Evolutionary conservation across 64 coral and sea anemone genomes (phyloP).

Genomic region (Cladopsammia gracilis): DNA sequence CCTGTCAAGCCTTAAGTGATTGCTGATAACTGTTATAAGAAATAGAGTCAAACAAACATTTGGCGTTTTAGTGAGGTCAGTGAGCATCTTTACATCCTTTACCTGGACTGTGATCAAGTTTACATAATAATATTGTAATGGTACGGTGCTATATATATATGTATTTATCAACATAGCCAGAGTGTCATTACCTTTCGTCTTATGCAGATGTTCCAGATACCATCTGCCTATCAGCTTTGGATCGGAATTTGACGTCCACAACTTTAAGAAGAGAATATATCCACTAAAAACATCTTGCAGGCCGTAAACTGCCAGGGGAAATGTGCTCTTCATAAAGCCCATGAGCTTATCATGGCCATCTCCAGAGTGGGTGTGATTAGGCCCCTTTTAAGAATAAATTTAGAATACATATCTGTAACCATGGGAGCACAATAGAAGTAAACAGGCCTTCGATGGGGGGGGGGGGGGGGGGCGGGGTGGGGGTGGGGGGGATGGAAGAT

Average conservation of each 20-base stretch:
- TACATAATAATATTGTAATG: background rate
- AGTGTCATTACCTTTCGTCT: constrained; percentile 30
- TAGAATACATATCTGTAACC: background rate
- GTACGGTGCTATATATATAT: too few species aligned
- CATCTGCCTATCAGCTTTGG: constrained; percentile 29
- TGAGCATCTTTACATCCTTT: too few species aligned
- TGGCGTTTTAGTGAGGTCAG: background rate
- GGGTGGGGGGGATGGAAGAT: too few species aligned
- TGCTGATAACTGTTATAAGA: background rate
- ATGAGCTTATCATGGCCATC: too few species aligned
- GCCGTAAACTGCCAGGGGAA: constrained; percentile 44
- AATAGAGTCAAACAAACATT: too few species aligned
- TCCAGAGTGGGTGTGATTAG: too few species aligned
- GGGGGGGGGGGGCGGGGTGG: too few species aligned
- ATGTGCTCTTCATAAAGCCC: constrained; percentile 12
- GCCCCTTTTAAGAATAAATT: background rate
- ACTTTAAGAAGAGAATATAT: constrained; percentile 9
- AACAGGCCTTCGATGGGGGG: background rate
- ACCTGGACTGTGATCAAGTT: too few species aligned
- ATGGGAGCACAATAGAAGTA: background rate
- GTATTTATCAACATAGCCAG: too few species aligned
- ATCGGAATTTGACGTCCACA: constrained; percentile 39
- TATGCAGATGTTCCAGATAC: too few species aligned
- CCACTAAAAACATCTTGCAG: constrained; percentile 45
- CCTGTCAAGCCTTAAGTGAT: too few species aligned